These are phyloP conservation scores for Microcebus ravelobensis DNA, from an alignment of 2,113 vertebrate genomes.

Conservation along the genomic window DNA sequence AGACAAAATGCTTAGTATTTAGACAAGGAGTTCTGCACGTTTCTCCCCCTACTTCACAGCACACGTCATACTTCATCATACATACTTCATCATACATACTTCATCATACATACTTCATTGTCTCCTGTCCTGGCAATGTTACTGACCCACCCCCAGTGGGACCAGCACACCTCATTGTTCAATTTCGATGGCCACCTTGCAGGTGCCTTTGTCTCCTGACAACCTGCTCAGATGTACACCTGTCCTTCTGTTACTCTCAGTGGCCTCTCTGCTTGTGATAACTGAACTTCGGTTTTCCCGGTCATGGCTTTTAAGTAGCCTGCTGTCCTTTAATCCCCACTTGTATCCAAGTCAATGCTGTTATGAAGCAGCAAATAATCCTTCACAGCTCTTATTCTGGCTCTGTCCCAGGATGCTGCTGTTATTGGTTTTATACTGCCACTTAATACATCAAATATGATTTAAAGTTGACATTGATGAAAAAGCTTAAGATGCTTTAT, in stretches of 20 bases:
- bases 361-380: slow-evolving; percentile 52
- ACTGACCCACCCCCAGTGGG: neutral
- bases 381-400: slow-evolving; percentile 54
- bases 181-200: slow-evolving; percentile 10
- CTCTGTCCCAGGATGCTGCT: slow-evolving; percentile 59
- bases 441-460: slow-evolving; percentile 58
- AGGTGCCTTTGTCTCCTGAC: slow-evolving; percentile 25
- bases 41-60: neutral
- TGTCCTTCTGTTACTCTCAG: slow-evolving; percentile 12
- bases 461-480: slow-evolving; percentile 60
- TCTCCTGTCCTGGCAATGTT: neutral
- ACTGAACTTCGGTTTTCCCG: slow-evolving; percentile 33
- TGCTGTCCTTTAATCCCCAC: slow-evolving; percentile 57
- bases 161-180: neutral
- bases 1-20: neutral
- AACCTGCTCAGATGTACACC: neutral
- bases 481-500: slow-evolving; percentile 46
- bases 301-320: slow-evolving; percentile 46
- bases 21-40: neutral
- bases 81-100: neutral
- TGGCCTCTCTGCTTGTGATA: slow-evolving; percentile 64
- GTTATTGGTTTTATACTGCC: slow-evolving; percentile 33
- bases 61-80: neutral
- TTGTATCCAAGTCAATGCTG: slow-evolving; percentile 59
- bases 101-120: neutral